phyloP scores from a whole-genome alignment of 2,888 invertebrate genomes.

The Cistogaster globosa region DNA sequence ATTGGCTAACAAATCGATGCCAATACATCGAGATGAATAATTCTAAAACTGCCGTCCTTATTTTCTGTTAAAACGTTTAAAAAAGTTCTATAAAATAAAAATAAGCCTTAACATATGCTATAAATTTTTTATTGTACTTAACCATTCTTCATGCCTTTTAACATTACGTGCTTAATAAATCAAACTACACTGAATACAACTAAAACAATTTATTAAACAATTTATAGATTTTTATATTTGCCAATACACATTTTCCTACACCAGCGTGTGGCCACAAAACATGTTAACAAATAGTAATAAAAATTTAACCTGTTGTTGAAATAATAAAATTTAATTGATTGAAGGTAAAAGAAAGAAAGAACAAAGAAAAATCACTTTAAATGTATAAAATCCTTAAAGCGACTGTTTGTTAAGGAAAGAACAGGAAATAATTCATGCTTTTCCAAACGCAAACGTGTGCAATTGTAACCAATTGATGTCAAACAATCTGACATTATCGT shows the following conservation, averaged over 20 bases:
- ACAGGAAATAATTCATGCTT: slow-evolving; percentile 48
- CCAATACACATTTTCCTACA: neutral
- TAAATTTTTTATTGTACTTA: neutral
- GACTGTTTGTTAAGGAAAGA: neutral
- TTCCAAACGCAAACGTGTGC: slow-evolving; percentile 67
- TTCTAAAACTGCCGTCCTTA: neutral
- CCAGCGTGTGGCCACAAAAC: neutral
- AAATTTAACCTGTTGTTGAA: slow-evolving; percentile 57
- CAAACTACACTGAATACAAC: neutral
- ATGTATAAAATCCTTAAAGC: neutral
- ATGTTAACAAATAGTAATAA: slow-evolving; percentile 12
- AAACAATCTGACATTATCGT: slow-evolving; percentile 77
- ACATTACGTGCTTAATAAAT: slow-evolving; percentile 7
- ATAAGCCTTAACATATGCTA: slow-evolving; percentile 28
- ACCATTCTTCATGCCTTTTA: slow-evolving; percentile 4
- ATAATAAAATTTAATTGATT: slow-evolving; percentile 61
- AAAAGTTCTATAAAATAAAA: neutral
- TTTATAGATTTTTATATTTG: slow-evolving; percentile 21
- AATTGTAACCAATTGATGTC: slow-evolving; percentile 70
- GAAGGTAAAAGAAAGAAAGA: slow-evolving; percentile 8
- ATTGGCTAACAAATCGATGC: too few relatives aligned
- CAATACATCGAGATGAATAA: too few relatives aligned
- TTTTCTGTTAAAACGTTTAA: neutral
- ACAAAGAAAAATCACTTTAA: neutral
- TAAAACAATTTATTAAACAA: slow-evolving; percentile 5